Base-by-base conservation (phyloP, 2,888 invertebrate genomes). In the Agrilus cyanescens region DNA sequence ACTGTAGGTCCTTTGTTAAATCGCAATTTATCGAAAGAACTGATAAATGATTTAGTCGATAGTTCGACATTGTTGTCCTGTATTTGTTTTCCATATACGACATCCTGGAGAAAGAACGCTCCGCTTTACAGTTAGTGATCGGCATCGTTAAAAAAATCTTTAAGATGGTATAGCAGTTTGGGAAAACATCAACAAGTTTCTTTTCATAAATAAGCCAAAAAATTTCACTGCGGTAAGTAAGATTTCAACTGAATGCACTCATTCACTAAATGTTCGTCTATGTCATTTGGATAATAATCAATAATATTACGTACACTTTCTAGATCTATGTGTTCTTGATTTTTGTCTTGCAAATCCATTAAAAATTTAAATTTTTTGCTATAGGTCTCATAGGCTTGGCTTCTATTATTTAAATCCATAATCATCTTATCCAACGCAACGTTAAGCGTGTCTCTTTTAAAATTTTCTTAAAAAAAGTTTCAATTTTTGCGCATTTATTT, bases 331-430 rank as follows among this genome's bases (percentile, higher is more conserved):
- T n/a, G n/a, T n/a, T n/a, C n/a, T n/a, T n/a, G n/a, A n/a, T n/a
- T n/a, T n/a, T n/a, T n/a, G n/a, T n/a, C n/a, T n/a, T n/a, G n/a
- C n/a, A n/a, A n/a, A n/a, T n/a, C n/a, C n/a, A n/a, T n/a, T n/a
- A n/a, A n/a, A n/a, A n/a, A n/a, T n/a, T n/a, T n/a, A n/a, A n/a
- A n/a, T n/a, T n/a, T n/a, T n/a, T n/a, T n/a, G n/a, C n/a, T n/a
- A n/a, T 45, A n/a, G n/a, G 36, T 45, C 29, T 38, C 38, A 38
- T 38, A 45, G 32, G 45, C 37, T 45, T 45, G 43, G 38, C 43
- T 37, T 45, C 43, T 46, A 32, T 32, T 37, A 32, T 45, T 45
- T 45, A 45, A 45, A 45, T 45, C 45, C 35, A 45, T 44, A 45
- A 36, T 37, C 43, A 38, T 18, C 44, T 46, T 46, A 35, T 46